phyloP scores from a whole-genome alignment of 2,888 invertebrate genomes.

The Drosophila nigricruria region DNA sequence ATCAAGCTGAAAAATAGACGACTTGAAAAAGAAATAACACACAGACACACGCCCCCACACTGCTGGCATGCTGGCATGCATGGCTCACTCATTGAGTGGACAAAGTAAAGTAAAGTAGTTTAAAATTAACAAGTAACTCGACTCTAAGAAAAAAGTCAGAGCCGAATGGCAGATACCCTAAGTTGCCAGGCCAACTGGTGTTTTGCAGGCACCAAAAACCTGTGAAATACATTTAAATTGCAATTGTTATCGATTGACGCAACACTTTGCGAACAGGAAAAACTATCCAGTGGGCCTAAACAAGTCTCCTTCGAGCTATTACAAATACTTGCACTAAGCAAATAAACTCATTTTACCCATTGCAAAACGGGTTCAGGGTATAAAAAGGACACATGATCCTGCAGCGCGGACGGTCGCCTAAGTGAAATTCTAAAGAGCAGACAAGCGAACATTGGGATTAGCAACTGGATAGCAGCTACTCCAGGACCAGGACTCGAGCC shows the following conservation, averaged over 20 bases:
- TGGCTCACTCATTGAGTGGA: conserved; percentile 61
- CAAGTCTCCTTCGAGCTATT: background rate
- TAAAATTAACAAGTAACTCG: conserved; percentile 58
- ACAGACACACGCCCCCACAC: background rate
- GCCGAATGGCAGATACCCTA: background rate
- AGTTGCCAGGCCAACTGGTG: background rate
- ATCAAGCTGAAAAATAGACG: conserved; percentile 77
- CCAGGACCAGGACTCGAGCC: conserved; percentile 6
- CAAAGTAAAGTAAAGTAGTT: conserved; percentile 78
- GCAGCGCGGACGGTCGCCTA: conserved; percentile 42
- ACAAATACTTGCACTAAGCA: background rate
- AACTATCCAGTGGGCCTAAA: background rate
- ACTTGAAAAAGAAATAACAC: conserved; percentile 55
- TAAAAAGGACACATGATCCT: conserved; percentile 77
- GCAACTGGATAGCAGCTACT: conserved; percentile 24
- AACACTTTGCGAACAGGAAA: background rate
- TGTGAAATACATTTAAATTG: background rate
- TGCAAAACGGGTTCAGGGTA: background rate
- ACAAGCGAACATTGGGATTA: conserved; percentile 61
- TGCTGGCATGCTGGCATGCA: no score
- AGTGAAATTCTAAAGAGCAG: conserved; percentile 63
- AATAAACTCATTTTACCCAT: background rate
- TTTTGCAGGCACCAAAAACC: no score
- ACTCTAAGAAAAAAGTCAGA: background rate
- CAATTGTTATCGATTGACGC: background rate